Percentiles rank a stretch among this genome's conserved stretches.
phyloP scores from a whole-genome alignment of 2,113 vertebrate species.

The Percina caprodes region DNA sequence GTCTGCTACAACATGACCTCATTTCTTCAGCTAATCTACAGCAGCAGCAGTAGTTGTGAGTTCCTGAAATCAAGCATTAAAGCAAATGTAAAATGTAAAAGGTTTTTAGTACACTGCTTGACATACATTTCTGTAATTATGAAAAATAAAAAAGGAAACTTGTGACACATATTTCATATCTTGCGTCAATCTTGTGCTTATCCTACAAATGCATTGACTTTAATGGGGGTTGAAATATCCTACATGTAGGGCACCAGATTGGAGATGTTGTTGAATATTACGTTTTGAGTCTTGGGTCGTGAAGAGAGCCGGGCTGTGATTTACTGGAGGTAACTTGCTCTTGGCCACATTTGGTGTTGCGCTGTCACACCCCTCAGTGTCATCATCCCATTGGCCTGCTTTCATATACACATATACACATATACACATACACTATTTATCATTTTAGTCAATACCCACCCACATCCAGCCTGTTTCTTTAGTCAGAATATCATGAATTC shows the following conservation, averaged over 20 bases:
- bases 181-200: constrained; percentile 56
- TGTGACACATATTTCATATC: constrained; percentile 66
- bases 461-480: constrained; percentile 38
- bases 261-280: constrained; percentile 54
- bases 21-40: constrained; percentile 76
- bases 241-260: constrained; percentile 55
- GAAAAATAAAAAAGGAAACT: constrained; percentile 31
- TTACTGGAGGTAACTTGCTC: constrained; percentile 61
- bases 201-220: constrained; percentile 49
- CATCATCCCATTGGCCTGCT: constrained; percentile 70
- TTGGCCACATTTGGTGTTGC: constrained; percentile 65
- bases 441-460: constrained; percentile 52
- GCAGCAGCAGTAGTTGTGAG: constrained; percentile 41
- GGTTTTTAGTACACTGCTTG: constrained; percentile 44
- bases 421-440: no score
- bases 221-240: constrained; percentile 39
- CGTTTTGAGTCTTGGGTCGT: constrained; percentile 19
- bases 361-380: constrained; percentile 68
- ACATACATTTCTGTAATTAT: constrained; percentile 37
- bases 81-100: constrained; percentile 45
- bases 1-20: constrained; percentile 70
- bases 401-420: constrained; percentile 71
- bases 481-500: constrained; percentile 35
- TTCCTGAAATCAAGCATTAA: constrained; percentile 72
- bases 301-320: constrained; percentile 34